A percentile compares a stretch with the other conserved stretches of the same genome.
Evolutionary conservation across 1,140 invertebrate species (phyloP).

Genomic region (Triops cancriformis): DNA sequence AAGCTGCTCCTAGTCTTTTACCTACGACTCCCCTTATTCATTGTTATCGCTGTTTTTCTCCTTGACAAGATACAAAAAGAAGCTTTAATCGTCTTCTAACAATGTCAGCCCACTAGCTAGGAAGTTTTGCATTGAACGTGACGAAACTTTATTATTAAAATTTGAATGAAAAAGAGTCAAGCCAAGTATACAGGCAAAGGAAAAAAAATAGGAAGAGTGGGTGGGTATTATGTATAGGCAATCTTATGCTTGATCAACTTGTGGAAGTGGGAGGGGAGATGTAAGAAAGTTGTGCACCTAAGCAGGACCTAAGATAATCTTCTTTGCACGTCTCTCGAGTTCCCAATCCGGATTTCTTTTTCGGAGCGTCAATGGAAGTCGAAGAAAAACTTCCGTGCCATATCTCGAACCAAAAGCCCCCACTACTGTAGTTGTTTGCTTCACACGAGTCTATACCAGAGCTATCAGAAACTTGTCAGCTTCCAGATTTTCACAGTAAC

Average conservation of each 20-base stretch:
- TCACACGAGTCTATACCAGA: background rate
- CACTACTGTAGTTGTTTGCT: background rate
- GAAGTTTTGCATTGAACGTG: background rate
- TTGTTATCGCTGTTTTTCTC: no score
- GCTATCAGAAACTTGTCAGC: conserved; percentile 11
- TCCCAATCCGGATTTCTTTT: background rate
- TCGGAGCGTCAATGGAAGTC: background rate
- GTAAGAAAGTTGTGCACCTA: background rate
- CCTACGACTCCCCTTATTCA: background rate
- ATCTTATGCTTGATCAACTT: conserved; percentile 6
- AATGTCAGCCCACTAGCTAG: background rate
- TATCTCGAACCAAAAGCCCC: background rate
- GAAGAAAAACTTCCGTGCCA: background rate
- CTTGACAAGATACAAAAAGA: no score
- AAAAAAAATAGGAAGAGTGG: background rate
- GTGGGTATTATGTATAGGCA: background rate
- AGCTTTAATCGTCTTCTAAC: background rate
- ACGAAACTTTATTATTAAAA: background rate
- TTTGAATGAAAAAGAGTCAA: background rate
- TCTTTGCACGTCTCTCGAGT: background rate
- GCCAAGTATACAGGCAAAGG: background rate
- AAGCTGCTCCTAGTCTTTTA: background rate
- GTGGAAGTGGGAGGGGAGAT: background rate
- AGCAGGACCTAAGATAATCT: background rate
- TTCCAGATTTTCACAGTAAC: background rate